Evolutionary conservation across 2,888 invertebrate genomes (phyloP).

Genomic region (Dimorphilus gyrociliatus): DNA sequence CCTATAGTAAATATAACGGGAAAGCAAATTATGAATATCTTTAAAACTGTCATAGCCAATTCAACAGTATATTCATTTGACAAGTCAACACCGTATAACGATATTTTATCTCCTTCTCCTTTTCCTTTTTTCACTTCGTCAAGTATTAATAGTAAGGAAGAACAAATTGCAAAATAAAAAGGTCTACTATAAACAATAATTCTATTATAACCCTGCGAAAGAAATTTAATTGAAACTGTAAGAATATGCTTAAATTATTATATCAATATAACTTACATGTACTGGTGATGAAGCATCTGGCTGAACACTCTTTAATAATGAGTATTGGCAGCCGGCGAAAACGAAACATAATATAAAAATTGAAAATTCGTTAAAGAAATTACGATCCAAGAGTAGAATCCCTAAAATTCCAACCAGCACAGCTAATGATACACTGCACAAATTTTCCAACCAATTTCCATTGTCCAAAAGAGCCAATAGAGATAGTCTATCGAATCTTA

Average conservation of each 20-base stretch:
- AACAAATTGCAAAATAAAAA: slow-evolving; percentile 74
- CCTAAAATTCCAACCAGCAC: slow-evolving; percentile 69
- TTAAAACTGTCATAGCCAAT: too few species aligned
- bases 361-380: slow-evolving; percentile 75
- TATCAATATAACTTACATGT: slow-evolving; percentile 54
- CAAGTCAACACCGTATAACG: too few species aligned
- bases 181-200: slow-evolving; percentile 83
- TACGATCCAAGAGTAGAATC: slow-evolving; percentile 59
- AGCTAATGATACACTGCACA: slow-evolving; percentile 64
- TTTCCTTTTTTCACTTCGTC: slow-evolving; percentile 21
- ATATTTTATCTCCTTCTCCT: too few species aligned
- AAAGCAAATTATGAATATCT: slow-evolving; percentile 64
- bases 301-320: slow-evolving; percentile 82
- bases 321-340: slow-evolving; percentile 95
- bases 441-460: slow-evolving; percentile 54
- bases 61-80: too few species aligned
- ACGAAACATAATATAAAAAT: slow-evolving; percentile 90
- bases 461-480: slow-evolving; percentile 75
- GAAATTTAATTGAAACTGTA: too few species aligned
- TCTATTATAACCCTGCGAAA: slow-evolving; percentile 63
- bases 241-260: too few species aligned
- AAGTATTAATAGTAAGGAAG: slow-evolving; percentile 40
- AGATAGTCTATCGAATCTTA: slow-evolving; percentile 78
- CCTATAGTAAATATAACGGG: slow-evolving; percentile 87
- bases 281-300: slow-evolving; percentile 97